Evolutionary conservation across 2,797 vertebrate genomes (phyloP).

Genomic region (Falco biarmicus): DNA sequence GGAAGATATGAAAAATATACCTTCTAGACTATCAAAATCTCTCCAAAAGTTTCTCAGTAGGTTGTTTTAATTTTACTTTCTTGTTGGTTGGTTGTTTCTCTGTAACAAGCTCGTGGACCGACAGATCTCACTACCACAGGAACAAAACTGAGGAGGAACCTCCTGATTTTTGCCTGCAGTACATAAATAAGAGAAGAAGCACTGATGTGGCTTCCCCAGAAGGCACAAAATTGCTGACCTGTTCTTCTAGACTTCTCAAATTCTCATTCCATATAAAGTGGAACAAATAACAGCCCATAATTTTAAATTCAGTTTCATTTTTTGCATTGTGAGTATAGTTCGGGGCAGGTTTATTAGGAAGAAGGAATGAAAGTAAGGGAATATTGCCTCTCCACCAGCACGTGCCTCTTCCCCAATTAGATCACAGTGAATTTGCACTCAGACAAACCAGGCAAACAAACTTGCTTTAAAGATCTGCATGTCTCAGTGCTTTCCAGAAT

Average conservation of each 20-base stretch:
- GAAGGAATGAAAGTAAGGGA: not conserved
- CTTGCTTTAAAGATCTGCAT: not conserved
- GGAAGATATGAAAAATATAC: not conserved
- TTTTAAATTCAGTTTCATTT: not conserved
- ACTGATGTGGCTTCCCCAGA: not conserved
- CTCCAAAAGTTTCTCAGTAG: not conserved
- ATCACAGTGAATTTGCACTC: not conserved
- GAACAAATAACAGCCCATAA: not conserved
- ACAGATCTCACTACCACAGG: not conserved
- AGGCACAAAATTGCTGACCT: not conserved
- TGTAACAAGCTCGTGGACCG: not conserved
- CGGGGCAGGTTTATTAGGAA: not conserved
- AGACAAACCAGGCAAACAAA: not conserved
- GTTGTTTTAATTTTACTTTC: not conserved
- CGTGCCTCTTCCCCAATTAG: not conserved
- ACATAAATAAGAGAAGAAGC: not conserved
- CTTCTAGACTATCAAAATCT: not conserved
- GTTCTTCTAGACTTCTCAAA: not conserved
- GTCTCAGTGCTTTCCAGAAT: not conserved
- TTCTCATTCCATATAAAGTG: not conserved
- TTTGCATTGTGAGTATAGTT: not conserved
- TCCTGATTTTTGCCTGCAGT: not conserved
- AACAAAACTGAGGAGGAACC: not conserved
- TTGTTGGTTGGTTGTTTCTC: not conserved
- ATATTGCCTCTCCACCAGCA: not conserved